Conservation (phyloP, 1,140 invertebrate genomes). For the Thalassaphorura encarpata region DNA sequence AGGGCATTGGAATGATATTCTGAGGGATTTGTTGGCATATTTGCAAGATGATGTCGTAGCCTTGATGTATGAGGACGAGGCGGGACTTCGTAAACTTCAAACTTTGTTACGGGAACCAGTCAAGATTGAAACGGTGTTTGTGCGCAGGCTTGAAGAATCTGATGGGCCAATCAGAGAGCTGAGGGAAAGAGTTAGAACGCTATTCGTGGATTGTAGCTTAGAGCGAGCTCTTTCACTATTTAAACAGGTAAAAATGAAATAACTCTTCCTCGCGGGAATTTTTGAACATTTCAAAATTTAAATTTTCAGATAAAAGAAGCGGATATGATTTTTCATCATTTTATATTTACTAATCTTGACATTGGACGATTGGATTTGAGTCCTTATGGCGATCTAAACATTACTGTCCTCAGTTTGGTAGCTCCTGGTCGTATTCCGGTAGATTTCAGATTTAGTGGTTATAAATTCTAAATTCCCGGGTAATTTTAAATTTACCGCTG, state of each 20-base stretch:
- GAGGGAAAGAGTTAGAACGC: slow-evolving; percentile 19
- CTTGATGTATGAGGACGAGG: slow-evolving; percentile 25
- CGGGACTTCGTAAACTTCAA: slow-evolving; percentile 28
- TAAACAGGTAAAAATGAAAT: not conserved
- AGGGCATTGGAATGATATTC: slow-evolving; percentile 4
- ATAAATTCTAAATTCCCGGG: too few relatives aligned
- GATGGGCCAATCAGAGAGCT: too few relatives aligned
- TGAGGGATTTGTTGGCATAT: not conserved
- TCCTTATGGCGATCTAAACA: slow-evolving; percentile 25
- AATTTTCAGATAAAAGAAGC: too few relatives aligned
- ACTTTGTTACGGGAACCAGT: slow-evolving; percentile 21
- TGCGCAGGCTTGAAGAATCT: too few relatives aligned
- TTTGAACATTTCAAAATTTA: too few relatives aligned
- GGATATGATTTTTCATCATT: slow-evolving; percentile 60
- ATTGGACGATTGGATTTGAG: slow-evolving; percentile 18
- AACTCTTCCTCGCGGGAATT: too few relatives aligned
- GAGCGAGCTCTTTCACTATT: slow-evolving; percentile 8
- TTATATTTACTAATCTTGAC: slow-evolving; percentile 54
- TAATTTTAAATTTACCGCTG: not conserved
- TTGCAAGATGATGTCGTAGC: not conserved
- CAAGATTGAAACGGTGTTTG: slow-evolving; percentile 15
- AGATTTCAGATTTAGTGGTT: slow-evolving; percentile 20
- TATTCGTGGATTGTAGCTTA: slow-evolving; percentile 28
- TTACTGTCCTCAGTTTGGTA: slow-evolving; percentile 29
- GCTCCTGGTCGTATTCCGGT: slow-evolving; percentile 10